Conservation (phyloP, 2,113 vertebrate species). For the Casuarius casuarius region DNA sequence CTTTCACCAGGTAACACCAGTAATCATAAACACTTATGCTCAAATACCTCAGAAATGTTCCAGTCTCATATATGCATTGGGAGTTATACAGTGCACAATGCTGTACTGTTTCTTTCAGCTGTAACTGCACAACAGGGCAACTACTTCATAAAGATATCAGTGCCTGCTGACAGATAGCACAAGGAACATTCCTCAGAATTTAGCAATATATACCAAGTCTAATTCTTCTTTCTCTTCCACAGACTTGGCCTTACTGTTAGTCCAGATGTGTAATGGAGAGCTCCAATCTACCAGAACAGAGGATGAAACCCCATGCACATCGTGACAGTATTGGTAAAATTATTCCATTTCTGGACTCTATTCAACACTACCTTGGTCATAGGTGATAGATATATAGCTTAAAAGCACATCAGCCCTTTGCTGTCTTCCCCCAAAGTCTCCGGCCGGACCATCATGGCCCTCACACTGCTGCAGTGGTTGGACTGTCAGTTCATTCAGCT, state of each 20-base stretch:
- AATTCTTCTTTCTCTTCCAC: background rate
- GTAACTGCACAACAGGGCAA: background rate
- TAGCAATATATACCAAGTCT: background rate
- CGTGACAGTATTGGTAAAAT: background rate
- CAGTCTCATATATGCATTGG: background rate
- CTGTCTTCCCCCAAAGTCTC: background rate
- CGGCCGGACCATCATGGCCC: background rate
- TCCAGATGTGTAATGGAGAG: rapidly evolving
- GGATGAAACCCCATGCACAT: background rate
- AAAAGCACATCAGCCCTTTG: background rate
- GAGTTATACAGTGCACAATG: background rate
- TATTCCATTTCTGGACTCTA: background rate
- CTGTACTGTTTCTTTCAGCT: too few species aligned
- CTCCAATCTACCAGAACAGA: background rate
- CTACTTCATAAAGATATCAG: background rate
- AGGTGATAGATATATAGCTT: background rate
- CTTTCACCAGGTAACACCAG: background rate
- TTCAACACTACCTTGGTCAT: background rate
- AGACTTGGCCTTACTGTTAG: rapidly evolving
- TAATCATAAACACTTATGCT: background rate
- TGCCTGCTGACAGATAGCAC: background rate
- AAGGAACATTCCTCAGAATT: background rate
- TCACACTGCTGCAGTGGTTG: background rate
- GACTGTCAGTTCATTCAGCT: background rate
- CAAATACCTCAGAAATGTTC: background rate